A percentile compares a stretch with the other conserved stretches of the same genome.
phyloP scores from a whole-genome alignment of 2,888 invertebrate species.

The Orchestes rusci region DNA sequence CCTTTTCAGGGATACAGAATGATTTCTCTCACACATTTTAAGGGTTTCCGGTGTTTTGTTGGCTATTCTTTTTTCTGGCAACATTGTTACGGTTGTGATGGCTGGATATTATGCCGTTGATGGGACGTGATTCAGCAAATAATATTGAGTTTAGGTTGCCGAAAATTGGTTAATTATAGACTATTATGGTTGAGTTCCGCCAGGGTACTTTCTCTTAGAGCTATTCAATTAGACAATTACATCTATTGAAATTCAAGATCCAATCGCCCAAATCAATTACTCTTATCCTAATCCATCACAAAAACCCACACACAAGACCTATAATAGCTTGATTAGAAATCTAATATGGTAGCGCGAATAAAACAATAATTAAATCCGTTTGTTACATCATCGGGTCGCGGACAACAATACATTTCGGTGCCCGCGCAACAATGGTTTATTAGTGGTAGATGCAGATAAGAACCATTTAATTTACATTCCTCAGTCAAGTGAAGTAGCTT shows the following conservation, averaged over 20 bases:
- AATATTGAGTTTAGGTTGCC: constrained; percentile 15
- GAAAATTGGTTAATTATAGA: constrained; percentile 22
- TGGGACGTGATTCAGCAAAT: constrained; percentile 36
- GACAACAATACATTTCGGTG: constrained; percentile 42
- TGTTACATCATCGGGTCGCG: constrained; percentile 19
- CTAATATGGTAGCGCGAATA: constrained; percentile 22
- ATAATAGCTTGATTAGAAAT: constrained; percentile 18
- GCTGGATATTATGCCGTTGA: constrained; percentile 35
- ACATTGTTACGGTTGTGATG: constrained; percentile 40
- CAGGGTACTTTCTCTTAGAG: too few relatives aligned
- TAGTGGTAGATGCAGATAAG: constrained; percentile 42
- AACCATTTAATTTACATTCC: constrained; percentile 44
- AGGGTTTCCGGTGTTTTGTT: constrained; percentile 45
- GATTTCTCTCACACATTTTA: constrained; percentile 44
- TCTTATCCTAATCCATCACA: too few relatives aligned
- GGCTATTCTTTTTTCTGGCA: constrained; percentile 39
- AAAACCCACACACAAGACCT: too few relatives aligned
- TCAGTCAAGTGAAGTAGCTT: too few relatives aligned
- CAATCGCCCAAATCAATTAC: too few relatives aligned
- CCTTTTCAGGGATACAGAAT: constrained; percentile 41
- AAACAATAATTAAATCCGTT: constrained; percentile 22
- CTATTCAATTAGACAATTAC: too few relatives aligned
- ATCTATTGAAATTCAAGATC: too few relatives aligned
- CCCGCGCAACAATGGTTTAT: constrained; percentile 43
- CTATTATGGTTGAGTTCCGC: too few relatives aligned